Percentiles rank a stretch among this genome's conserved stretches.
Conservation (phyloP, 2,797 vertebrate genomes). For the Phoebastria nigripes region DNA sequence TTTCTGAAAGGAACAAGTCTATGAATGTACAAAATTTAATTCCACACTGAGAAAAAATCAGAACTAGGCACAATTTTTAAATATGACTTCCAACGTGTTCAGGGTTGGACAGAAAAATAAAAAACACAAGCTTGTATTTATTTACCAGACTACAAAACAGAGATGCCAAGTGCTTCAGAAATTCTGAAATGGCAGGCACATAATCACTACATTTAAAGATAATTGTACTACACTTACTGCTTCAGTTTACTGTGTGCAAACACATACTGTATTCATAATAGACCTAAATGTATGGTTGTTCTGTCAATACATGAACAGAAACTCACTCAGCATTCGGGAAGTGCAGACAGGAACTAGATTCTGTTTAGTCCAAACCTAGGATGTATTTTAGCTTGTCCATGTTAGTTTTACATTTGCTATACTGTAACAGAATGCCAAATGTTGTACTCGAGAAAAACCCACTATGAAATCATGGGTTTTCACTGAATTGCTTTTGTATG, state of each 20-base stretch:
- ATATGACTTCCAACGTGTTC: background rate
- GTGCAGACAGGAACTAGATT: slow-evolving; percentile 5
- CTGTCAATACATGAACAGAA: background rate
- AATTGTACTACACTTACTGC: background rate
- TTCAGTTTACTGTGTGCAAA: slow-evolving; percentile 28
- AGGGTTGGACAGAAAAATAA: background rate
- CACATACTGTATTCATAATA: slow-evolving; percentile 27
- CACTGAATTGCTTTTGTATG: background rate
- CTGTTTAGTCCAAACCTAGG: background rate
- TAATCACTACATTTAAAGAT: slow-evolving; percentile 17
- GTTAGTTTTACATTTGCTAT: background rate
- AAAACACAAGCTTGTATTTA: background rate
- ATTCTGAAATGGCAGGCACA: slow-evolving; percentile 38
- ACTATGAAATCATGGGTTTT: background rate
- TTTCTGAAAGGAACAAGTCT: background rate
- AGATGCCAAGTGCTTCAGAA: slow-evolving; percentile 22
- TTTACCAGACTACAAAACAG: slow-evolving; percentile 12
- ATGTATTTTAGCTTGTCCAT: background rate
- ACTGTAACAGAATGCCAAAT: background rate
- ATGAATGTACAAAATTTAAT: background rate
- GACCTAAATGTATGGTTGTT: background rate
- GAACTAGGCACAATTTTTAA: background rate
- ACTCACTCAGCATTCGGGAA: background rate
- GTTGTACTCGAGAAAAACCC: background rate
- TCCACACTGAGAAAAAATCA: background rate